Evolutionary conservation across 1,140 invertebrate species (phyloP), one percentile per base, ranked within the genome.

Genomic region (Condylostylus longicornis): DNA sequence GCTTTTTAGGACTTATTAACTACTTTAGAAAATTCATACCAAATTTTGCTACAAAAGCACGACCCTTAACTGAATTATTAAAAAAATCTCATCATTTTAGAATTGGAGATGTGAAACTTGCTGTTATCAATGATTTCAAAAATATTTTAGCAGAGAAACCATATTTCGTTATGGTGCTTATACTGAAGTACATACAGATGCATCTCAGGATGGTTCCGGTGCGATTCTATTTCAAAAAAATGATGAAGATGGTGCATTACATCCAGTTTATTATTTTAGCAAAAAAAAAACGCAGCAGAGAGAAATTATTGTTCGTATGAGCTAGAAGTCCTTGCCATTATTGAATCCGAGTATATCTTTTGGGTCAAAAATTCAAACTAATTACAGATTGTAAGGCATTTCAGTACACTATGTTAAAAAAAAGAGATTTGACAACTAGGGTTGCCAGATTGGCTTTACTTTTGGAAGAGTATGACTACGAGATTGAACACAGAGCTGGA

Each of bases 341-440:
- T 53, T 15, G 31, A 44, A 18, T 43, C 42, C 42, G 46, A 40
- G 42, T 54, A 15, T 70, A 64, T 47, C 44, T 70, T 13, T 46
- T 58, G 23, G 58, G 57, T 23, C 57, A 36, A 5, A 34, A 53
- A 23, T 59, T 64, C 34, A 53, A 58, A 30, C 54, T 68, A 6
- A 43, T 53, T 14, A 53, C 46, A 2, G 51, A 50, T 42, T 57
- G 49, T 29, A 41, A 46, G 13, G 34, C 42, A 5, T 41, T 43
- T n/a, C n/a, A n/a, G n/a, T n/a, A n/a, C 14, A 20, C 14, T n/a
- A 35, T 17, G 38, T 31, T 40, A 14, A 37, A 40, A 15, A 41
- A 44, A 33, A 12, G 22, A 9, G 37, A 38, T 33, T 9, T 38
- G 9, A 27, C 27, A 13, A 14, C 27, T 8, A 52, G 33, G 25